Percentiles rank a stretch among this genome's conserved stretches.
Conservation (phyloP, 2,797 vertebrate species). For the Podarcis siculus region DNA sequence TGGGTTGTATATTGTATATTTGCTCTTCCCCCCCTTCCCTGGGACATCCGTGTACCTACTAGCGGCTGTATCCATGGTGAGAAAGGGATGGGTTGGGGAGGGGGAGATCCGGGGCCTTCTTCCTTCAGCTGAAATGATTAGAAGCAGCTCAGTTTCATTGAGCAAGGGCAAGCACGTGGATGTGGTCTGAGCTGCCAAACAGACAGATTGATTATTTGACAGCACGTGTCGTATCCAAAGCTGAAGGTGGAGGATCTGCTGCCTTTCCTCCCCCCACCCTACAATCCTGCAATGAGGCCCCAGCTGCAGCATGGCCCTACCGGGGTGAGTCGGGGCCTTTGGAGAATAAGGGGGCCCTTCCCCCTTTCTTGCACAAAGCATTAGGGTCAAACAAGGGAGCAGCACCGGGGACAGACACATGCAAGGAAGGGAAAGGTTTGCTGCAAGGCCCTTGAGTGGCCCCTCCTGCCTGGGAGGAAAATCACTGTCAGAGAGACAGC, state of each 20-base stretch:
- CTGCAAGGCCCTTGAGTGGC: neutral
- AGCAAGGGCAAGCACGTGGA: neutral
- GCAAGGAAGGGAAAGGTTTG: too few species aligned
- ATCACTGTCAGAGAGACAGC: neutral
- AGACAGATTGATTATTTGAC: too few species aligned
- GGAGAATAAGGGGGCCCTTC: neutral
- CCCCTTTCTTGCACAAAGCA: neutral
- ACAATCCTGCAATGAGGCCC: neutral
- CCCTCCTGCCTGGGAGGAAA: neutral
- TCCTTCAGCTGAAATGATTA: neutral
- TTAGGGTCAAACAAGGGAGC: too few species aligned
- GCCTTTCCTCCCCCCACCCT: neutral
- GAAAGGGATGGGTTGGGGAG: neutral
- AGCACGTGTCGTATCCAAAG: neutral
- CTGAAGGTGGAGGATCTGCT: neutral
- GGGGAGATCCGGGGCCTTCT: too few species aligned
- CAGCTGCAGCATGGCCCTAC: neutral
- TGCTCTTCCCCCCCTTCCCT: neutral
- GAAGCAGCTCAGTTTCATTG: neutral
- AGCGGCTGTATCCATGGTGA: slow-evolving; percentile 4
- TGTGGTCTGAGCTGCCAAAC: too few species aligned
- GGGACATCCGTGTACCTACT: neutral
- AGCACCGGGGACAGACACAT: neutral
- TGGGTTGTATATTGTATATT: slow-evolving; percentile 45
- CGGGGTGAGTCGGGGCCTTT: too few species aligned